Evolutionary conservation across 2,888 invertebrate genomes (phyloP), one percentile per base, ranked within the genome.

Genomic region (Smittia aterrima): DNA sequence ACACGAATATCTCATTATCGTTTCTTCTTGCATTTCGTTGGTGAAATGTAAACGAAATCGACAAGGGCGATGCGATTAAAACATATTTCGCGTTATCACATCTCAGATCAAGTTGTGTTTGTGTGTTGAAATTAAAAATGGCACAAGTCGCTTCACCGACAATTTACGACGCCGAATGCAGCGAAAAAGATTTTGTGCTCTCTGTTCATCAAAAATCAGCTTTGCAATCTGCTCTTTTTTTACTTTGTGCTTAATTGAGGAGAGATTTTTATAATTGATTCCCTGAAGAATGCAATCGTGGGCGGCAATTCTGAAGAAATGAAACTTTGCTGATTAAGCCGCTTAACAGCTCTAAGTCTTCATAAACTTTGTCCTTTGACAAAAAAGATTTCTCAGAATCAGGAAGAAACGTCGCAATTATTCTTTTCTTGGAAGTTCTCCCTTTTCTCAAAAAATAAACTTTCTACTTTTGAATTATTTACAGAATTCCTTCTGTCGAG

Each of bases 41-140:
- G 58, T 4, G 22, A 22, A 2, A 58, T 58, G 58, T 58, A n/a
- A 58, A 22, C 16, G 58, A 22, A 58, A 58, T 58, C 47, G 16
- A 58, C 58, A 58, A 58, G 58, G 22, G 58, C 58, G 13, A 20
- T 58, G 58, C 58, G 58, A 58, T 58, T 58, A 58, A 47, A 47
- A 20, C 58, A 20, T 22, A 13, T 22, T 58, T 18, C 58, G 4
- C n/a, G 58, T 58, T 58, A 58, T 58, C 58, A 58, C 58, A 18
- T 22, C 47, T 2, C 3, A 22, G 22, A 58, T 58, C 58, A 18
- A n/a, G 20, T 58, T 58, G 58, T 58, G 2, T 58, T 2, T 58
- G 58, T 58, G 58, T 18, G 58, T 58, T 3, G 20, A 22, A 22
- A 58, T 13, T 22, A n/a, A 47, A 58, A 58, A 58, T 58, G 58